These are phyloP conservation scores for Petrocephalus sullivani DNA, from an alignment of 2,797 vertebrate genomes.

Conservation along the genomic window DNA sequence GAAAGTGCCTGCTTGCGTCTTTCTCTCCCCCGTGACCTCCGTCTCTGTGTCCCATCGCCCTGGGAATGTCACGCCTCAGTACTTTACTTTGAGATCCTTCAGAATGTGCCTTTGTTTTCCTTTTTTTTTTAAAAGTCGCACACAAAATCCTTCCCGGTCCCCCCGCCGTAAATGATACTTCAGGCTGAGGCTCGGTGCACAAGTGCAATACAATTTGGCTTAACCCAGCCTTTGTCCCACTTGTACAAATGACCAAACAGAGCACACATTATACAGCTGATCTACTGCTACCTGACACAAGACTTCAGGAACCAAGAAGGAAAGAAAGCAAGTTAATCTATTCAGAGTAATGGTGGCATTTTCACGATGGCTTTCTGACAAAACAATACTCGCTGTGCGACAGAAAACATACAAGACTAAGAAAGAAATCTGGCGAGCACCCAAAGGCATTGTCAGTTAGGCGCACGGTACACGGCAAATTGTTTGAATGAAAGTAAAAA, in stretches of 20 bases:
- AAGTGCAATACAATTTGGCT: conserved; percentile 99
- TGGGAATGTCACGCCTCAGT: conserved; percentile 99
- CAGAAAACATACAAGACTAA: neutral
- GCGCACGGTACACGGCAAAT: neutral
- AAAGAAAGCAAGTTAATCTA: conserved; percentile 74
- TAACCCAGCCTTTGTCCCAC: conserved; percentile 94
- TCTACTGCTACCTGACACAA: conserved; percentile 90
- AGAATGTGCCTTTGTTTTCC: conserved; percentile 94
- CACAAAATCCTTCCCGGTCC: conserved; percentile 44
- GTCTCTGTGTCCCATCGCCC: conserved; percentile 95
- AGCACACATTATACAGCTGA: conserved; percentile 90
- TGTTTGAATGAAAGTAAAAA: neutral
- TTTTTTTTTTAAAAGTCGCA: conserved; percentile 73
- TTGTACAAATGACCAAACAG: conserved; percentile 98
- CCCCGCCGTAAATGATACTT: conserved; percentile 96
- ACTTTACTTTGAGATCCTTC: conserved; percentile 98
- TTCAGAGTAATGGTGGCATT: conserved; percentile 84
- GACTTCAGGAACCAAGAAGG: conserved; percentile 72
- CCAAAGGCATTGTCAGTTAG: neutral
- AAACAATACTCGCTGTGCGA: conserved; percentile 11
- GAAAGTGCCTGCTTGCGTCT: conserved; percentile 84
- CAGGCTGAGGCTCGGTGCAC: conserved; percentile 94
- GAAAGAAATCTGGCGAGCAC: too few species aligned
- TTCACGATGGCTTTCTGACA: conserved; percentile 70
- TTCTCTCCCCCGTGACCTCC: conserved; percentile 95